A percentile compares a stretch with the other conserved stretches of the same genome.
These are phyloP conservation scores for Automeris io DNA, from an alignment of 2,888 invertebrate species.

Conservation along the genomic window DNA sequence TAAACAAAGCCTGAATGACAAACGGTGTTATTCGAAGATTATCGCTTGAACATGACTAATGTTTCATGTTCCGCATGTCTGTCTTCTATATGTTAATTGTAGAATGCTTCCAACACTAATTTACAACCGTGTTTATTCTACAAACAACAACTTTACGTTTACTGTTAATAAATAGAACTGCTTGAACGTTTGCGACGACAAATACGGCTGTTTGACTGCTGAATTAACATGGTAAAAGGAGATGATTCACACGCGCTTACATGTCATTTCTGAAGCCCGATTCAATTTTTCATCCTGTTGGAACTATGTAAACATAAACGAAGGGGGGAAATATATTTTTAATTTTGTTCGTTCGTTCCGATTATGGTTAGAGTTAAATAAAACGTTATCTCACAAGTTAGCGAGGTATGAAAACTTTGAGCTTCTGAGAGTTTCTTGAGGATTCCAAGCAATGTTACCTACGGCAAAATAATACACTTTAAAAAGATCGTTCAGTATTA, in stretches of 20 bases:
- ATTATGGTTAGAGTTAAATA: constrained; percentile 37
- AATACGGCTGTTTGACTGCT: neutral
- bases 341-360: constrained; percentile 33
- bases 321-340: constrained; percentile 46
- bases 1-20: constrained; percentile 44
- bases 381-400: constrained; percentile 38
- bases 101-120: constrained; percentile 60
- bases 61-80: constrained; percentile 44
- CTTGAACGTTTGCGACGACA: neutral
- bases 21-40: constrained; percentile 66
- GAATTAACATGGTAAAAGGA: constrained; percentile 15
- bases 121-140: constrained; percentile 67
- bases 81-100: constrained; percentile 64
- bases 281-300: constrained; percentile 67
- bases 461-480: constrained; percentile 16
- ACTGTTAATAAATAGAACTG: constrained; percentile 2
- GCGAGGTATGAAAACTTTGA: constrained; percentile 32
- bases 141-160: constrained; percentile 28
- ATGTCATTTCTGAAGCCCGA: constrained; percentile 64
- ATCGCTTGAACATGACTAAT: constrained; percentile 70
- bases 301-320: constrained; percentile 50
- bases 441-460: constrained; percentile 37
- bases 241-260: constrained; percentile 51
- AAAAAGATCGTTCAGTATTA: too few relatives aligned
- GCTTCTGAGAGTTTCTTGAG: constrained; percentile 22